These are phyloP conservation scores for Noctilio leporinus DNA, from an alignment of 2,113 vertebrate genomes.

Conservation along the genomic window DNA sequence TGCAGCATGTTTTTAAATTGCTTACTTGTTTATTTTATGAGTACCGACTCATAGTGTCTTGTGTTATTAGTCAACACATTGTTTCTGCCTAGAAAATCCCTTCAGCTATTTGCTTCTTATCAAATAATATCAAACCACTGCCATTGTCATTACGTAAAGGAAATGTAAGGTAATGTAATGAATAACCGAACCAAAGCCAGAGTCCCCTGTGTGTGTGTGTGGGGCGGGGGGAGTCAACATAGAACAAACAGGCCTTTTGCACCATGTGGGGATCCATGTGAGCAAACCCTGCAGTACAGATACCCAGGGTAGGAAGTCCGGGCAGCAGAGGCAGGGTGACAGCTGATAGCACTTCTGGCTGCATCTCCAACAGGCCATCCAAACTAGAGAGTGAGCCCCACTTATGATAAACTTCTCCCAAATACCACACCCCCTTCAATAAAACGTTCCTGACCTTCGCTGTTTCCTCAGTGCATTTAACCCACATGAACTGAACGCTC, in stretches of 20 bases:
- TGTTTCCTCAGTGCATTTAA: neutral
- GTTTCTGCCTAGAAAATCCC: slow-evolving; percentile 25
- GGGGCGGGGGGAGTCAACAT: neutral
- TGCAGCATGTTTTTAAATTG: slow-evolving; percentile 52
- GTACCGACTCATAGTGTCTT: neutral
- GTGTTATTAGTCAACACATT: slow-evolving; percentile 23
- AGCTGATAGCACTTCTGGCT: slow-evolving; percentile 30
- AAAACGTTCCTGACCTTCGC: neutral
- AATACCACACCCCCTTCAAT: neutral
- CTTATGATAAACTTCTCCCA: neutral
- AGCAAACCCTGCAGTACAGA: neutral
- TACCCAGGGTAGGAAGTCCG: neutral
- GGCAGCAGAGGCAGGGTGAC: neutral
- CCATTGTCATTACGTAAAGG: neutral
- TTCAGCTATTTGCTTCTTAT: slow-evolving; percentile 27
- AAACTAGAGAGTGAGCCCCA: neutral
- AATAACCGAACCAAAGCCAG: neutral
- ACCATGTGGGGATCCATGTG: neutral
- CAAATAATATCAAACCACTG: neutral
- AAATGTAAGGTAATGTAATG: slow-evolving; percentile 41
- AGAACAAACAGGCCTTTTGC: neutral
- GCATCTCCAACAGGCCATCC: neutral
- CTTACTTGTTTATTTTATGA: slow-evolving; percentile 44
- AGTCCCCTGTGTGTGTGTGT: too few relatives aligned
- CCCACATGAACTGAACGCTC: neutral